Conservation (phyloP, 2,113 vertebrate genomes). For the Hemiprocne comata region DNA sequence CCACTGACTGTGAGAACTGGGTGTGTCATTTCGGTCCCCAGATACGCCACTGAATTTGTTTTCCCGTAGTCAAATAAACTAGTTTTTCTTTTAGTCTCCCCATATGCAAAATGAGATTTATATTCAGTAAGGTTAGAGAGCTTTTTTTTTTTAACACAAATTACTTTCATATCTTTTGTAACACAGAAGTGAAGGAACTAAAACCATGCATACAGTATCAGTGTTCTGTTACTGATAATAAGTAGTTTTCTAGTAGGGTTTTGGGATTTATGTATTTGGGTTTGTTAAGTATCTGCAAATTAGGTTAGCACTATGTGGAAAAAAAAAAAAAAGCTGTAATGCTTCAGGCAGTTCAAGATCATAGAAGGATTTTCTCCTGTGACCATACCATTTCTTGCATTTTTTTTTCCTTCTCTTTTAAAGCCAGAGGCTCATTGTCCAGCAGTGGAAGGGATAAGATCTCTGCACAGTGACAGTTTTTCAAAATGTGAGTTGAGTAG, state of each 20-base stretch:
- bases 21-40: background rate
- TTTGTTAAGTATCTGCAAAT: background rate
- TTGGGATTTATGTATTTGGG: background rate
- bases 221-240: background rate
- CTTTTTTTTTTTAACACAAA: background rate
- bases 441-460: background rate
- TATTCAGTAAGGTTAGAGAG: background rate
- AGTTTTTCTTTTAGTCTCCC: background rate
- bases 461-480: background rate
- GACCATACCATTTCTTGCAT: background rate
- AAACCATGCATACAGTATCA: background rate
- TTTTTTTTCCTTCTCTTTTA: background rate
- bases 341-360: background rate
- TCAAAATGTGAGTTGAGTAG: conserved; percentile 24
- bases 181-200: background rate
- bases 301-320: background rate
- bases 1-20: background rate
- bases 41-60: background rate
- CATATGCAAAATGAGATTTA: background rate
- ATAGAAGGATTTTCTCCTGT: background rate
- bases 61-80: background rate
- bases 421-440: background rate
- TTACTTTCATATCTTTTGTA: background rate
- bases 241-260: background rate
- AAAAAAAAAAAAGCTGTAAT: background rate